A percentile compares a stretch with the other conserved stretches of the same genome.
Evolutionary conservation across 2,797 vertebrate species (phyloP).

Genomic region (Pseudochaenichthys georgianus): DNA sequence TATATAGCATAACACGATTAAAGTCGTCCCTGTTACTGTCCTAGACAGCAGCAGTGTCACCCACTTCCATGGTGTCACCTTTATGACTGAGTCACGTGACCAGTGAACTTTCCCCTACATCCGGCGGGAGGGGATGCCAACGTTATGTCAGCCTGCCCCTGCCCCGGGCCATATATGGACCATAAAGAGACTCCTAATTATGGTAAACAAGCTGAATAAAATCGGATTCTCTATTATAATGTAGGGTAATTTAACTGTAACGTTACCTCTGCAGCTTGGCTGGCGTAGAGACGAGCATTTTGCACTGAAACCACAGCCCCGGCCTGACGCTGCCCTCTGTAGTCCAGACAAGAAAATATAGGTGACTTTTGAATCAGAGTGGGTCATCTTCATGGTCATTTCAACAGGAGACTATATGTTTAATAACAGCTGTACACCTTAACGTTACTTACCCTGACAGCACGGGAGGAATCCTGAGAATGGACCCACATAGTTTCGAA

Average conservation of each 20-base stretch:
- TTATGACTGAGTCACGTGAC: constrained; percentile 66
- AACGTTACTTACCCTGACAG: constrained; percentile 63
- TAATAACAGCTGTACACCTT: accelerated
- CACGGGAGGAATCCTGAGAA: constrained; percentile 56
- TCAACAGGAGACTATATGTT: accelerated
- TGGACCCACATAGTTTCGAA: constrained; percentile 58
- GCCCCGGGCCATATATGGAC: not conserved
- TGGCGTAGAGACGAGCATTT: constrained; percentile 66
- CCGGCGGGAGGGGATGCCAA: not conserved
- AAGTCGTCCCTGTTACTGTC: not conserved
- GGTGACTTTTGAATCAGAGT: not conserved
- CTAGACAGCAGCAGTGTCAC: constrained; percentile 26
- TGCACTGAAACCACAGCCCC: constrained; percentile 48
- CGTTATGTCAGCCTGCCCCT: constrained; percentile 15
- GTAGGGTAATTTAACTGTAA: not conserved
- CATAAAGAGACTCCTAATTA: not conserved
- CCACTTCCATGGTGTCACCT: constrained; percentile 66
- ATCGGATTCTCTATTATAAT: accelerated
- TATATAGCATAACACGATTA: not conserved
- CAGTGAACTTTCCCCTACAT: constrained; percentile 83
- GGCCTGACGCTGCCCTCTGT: constrained; percentile 64
- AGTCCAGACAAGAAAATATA: not conserved
- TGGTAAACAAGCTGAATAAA: accelerated
- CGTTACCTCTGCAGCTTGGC: constrained; percentile 71
- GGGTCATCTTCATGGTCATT: accelerated